A percentile compares a stretch with the other conserved stretches of the same genome.
Evolutionary conservation across 2,113 vertebrate genomes (phyloP).

Genomic region (Ornithorhynchus anatinus): DNA sequence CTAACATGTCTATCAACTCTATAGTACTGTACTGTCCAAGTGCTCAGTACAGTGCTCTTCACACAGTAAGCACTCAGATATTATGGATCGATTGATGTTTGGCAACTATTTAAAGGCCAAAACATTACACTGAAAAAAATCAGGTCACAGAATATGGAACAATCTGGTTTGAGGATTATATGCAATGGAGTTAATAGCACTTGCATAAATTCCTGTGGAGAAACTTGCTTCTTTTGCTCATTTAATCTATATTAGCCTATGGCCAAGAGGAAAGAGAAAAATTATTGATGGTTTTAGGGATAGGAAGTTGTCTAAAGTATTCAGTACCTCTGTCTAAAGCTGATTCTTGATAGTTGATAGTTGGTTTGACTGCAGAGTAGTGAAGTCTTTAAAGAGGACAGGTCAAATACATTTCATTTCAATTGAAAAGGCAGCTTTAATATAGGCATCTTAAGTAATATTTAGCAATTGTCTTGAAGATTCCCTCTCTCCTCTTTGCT

Average conservation of each 20-base stretch:
- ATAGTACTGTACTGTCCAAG: too few relatives aligned
- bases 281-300: background rate
- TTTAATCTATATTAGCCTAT: conserved; percentile 14
- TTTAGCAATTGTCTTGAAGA: too few relatives aligned
- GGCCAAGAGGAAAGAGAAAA: conserved; percentile 10
- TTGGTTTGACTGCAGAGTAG: conserved; percentile 17
- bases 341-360: conserved; percentile 27
- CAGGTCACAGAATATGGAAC: too few relatives aligned
- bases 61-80: too few relatives aligned
- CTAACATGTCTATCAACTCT: too few relatives aligned
- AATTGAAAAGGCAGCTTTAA: conserved; percentile 20
- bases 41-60: too few relatives aligned
- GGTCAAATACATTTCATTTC: conserved; percentile 24
- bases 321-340: conserved; percentile 29
- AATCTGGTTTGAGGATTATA: too few relatives aligned
- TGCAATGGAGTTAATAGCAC: conserved; percentile 5
- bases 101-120: too few relatives aligned
- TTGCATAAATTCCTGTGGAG: conserved; percentile 3
- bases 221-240: conserved; percentile 23
- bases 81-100: too few relatives aligned
- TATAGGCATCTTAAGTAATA: conserved; percentile 29
- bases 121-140: too few relatives aligned
- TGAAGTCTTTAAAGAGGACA: conserved; percentile 27
- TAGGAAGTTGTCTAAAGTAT: background rate
- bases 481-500: too few relatives aligned